Conservation (phyloP, 2,888 invertebrate genomes). For the Agrotis puta region DNA sequence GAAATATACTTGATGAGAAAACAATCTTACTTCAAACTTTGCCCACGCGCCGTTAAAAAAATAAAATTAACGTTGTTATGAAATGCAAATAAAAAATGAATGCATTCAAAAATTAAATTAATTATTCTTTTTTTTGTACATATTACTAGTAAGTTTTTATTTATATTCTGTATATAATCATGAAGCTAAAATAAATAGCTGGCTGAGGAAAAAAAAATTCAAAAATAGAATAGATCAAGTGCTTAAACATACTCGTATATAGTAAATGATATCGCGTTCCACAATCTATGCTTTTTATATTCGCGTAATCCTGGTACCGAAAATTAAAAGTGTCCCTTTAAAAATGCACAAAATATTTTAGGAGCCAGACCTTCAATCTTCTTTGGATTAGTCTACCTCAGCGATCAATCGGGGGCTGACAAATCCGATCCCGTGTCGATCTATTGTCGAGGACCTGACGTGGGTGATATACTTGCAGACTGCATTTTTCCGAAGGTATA, state of each 20-base stretch:
- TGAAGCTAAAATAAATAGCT: too few species aligned
- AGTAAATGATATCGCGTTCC: too few species aligned
- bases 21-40: neutral
- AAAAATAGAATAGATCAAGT: too few species aligned
- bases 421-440: conserved; percentile 47
- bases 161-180: too few species aligned
- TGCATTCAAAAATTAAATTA: too few species aligned
- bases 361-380: conserved; percentile 17
- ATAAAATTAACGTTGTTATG: neutral
- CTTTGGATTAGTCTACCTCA: conserved; percentile 33
- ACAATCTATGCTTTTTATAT: neutral
- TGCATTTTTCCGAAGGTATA: conserved; percentile 35
- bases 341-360: neutral
- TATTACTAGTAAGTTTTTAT: too few species aligned
- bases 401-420: conserved; percentile 46
- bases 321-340: neutral
- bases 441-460: conserved; percentile 39
- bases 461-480: conserved; percentile 21
- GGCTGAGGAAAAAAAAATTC: too few species aligned
- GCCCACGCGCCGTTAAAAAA: neutral
- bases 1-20: neutral
- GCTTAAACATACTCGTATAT: too few species aligned
- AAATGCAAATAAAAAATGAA: too few species aligned
- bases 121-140: too few species aligned
- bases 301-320: neutral